phyloP scores from a whole-genome alignment of 2,888 invertebrate species.

The Drosophila subsilvestris region DNA sequence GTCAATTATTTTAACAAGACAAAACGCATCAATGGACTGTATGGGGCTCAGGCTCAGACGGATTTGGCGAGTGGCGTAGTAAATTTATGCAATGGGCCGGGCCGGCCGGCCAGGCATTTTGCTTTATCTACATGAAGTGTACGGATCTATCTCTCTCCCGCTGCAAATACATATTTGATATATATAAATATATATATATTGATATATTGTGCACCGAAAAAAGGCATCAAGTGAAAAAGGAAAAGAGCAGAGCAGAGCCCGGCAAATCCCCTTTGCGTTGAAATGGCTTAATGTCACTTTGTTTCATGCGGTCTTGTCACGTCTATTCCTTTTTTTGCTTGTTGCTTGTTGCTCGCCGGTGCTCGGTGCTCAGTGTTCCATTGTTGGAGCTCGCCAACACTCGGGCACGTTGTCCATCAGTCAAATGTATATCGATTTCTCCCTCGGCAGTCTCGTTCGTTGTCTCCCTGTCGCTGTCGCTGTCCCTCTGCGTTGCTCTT shows the following conservation, averaged over 20 bases:
- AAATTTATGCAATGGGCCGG: slow-evolving; percentile 70
- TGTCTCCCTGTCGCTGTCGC: slow-evolving; percentile 7
- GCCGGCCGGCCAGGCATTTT: slow-evolving; percentile 53
- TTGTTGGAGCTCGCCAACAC: slow-evolving; percentile 33
- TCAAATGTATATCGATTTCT: slow-evolving; percentile 74
- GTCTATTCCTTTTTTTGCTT: slow-evolving; percentile 54
- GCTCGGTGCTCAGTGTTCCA: slow-evolving; percentile 14
- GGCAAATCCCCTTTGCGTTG: slow-evolving; percentile 75
- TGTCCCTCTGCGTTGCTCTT: neutral
- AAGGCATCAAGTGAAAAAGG: slow-evolving; percentile 25
- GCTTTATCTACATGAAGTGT: slow-evolving; percentile 55
- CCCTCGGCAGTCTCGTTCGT: slow-evolving; percentile 18
- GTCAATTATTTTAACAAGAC: slow-evolving; percentile 78
- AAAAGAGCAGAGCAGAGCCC: slow-evolving; percentile 45
- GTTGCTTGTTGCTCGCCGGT: neutral
- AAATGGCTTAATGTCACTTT: slow-evolving; percentile 78
- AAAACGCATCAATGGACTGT: slow-evolving; percentile 65
- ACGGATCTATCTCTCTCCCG: slow-evolving; percentile 8
- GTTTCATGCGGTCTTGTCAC: slow-evolving; percentile 76
- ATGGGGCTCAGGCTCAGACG: slow-evolving; percentile 45
- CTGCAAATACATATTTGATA: slow-evolving; percentile 23
- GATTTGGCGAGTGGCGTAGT: slow-evolving; percentile 43
- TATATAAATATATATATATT: slow-evolving; percentile 51
- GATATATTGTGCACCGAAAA: slow-evolving; percentile 34
- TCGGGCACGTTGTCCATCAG: slow-evolving; percentile 65